Conservation (phyloP, 2,113 vertebrate species). For the Ictalurus furcatus region DNA sequence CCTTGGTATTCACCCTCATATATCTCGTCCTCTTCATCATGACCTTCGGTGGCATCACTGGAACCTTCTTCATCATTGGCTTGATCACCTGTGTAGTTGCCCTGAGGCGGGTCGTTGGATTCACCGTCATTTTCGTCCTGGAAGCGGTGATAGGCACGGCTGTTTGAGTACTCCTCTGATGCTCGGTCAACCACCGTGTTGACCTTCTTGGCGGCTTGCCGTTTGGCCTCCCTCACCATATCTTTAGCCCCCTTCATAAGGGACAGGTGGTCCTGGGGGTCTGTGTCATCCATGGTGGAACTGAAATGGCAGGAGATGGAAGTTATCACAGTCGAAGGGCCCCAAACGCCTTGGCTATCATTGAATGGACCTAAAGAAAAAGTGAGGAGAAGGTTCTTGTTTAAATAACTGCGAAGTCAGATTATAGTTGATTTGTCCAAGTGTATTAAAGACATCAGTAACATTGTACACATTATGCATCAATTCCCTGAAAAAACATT, state of each 20-base stretch:
- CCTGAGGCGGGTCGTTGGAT: conserved; percentile 71
- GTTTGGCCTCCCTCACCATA: conserved; percentile 90
- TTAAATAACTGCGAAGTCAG: not conserved
- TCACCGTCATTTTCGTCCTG: conserved; percentile 82
- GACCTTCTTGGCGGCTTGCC: conserved; percentile 86
- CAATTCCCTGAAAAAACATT: not conserved
- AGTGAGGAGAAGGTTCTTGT: conserved; percentile 24
- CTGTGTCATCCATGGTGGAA: conserved; percentile 83
- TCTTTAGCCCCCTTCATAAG: conserved; percentile 91
- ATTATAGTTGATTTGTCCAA: not conserved
- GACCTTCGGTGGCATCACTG: conserved; percentile 95
- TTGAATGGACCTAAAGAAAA: conserved; percentile 58
- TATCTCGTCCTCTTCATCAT: conserved; percentile 97
- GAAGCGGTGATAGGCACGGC: conserved; percentile 84
- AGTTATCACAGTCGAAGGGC: conserved; percentile 66
- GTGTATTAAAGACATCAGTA: not conserved
- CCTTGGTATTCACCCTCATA: conserved; percentile 99
- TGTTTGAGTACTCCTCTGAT: conserved; percentile 87
- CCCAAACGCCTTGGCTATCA: conserved; percentile 62
- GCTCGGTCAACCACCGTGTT: conserved; percentile 83
- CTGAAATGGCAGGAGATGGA: conserved; percentile 39
- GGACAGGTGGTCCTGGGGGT: conserved; percentile 82
- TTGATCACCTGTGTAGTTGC: conserved; percentile 58
- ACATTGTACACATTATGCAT: not conserved
- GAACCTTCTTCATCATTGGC: conserved; percentile 91